Base-by-base conservation (phyloP, 2,888 invertebrate species). In the Calliphora vomitoria region DNA sequence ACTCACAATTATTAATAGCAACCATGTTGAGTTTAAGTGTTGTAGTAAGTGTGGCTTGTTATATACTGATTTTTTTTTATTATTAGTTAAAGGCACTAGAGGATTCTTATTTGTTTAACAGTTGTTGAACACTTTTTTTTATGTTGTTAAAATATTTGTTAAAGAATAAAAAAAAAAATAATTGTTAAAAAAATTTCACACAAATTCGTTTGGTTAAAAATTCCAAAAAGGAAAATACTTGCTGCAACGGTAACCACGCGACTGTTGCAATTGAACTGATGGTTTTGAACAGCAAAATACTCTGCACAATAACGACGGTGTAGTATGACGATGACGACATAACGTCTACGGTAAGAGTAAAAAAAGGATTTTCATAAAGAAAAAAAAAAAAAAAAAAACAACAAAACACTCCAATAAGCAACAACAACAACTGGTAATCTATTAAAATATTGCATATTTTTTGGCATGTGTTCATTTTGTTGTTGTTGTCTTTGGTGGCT, bases 381-480 rank as follows among this genome's bases (percentile, higher is more conserved):
- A 66, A 68, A 44, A 55, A 72, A 47, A 25, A 55, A 66, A 68
- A 44, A 55, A 72, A 47, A 25, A 25, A 69, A 38, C 50, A 71
- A 71, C 62, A 80, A 81, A 53, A 68, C 47, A 69, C 41, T 74
- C 6, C 1, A 81, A 74, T 66, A 53, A 68, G 20, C 74, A 85
- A 76, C 50, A 74, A 82, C 82, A 86, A 68, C 58, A 11, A 66
- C 81, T 62, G 84, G 71, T 78, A 80, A 82, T 72, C 76, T 78
- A 86, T 82, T 83, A 87, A 82, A 79, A 55, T 78, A 87, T 87
- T 85, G 89, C 89, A 89, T 88, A 88, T 81, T 88, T 89, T 89
- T 89, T 88, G 88, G 88, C 88, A 78, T 84, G 81, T 80, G 62
- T 66, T 79, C 78, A 82, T 35, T 35, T 35, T 35, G 58, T 25